Conservation (phyloP, 2,113 vertebrate species). For the Anhinga rufa region DNA sequence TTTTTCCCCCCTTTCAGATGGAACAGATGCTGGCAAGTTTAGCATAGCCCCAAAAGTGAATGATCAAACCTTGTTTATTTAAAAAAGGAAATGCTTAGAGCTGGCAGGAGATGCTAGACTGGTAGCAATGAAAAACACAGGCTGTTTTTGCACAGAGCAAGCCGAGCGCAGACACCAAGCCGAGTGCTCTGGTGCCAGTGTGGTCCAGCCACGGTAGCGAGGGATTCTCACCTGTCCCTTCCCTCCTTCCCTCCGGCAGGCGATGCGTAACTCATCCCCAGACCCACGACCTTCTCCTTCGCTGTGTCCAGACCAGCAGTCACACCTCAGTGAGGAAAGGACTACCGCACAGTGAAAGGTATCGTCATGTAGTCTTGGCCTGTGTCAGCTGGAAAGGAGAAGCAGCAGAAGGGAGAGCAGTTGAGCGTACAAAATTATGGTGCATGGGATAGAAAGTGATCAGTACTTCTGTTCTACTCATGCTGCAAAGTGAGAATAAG, state of each 20-base stretch:
- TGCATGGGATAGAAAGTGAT: not conserved
- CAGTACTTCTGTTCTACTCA: not conserved
- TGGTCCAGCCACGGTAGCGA: rapidly evolving
- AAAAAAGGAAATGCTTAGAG: not conserved
- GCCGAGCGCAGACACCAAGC: not conserved
- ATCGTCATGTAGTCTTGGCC: not conserved
- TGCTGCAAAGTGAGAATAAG: slow-evolving; percentile 20
- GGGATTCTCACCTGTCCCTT: not conserved
- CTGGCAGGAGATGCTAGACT: slow-evolving; percentile 19
- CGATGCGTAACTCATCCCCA: not conserved
- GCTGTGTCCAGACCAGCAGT: not conserved
- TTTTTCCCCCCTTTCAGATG: not conserved
- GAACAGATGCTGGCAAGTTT: slow-evolving; percentile 25
- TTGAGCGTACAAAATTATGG: not conserved
- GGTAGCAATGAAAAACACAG: slow-evolving; percentile 7
- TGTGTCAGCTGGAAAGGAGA: not conserved
- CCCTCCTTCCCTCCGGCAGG: not conserved
- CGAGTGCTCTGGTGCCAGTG: not conserved
- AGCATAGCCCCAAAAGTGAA: not conserved
- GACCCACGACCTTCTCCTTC: not conserved
- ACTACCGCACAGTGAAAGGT: not conserved
- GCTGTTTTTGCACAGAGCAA: not conserved
- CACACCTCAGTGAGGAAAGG: not conserved
- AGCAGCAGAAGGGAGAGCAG: not conserved
- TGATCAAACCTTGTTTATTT: not conserved